phyloP scores from a whole-genome alignment of 2,797 vertebrate species.

The Pangasius djambal region DNA sequence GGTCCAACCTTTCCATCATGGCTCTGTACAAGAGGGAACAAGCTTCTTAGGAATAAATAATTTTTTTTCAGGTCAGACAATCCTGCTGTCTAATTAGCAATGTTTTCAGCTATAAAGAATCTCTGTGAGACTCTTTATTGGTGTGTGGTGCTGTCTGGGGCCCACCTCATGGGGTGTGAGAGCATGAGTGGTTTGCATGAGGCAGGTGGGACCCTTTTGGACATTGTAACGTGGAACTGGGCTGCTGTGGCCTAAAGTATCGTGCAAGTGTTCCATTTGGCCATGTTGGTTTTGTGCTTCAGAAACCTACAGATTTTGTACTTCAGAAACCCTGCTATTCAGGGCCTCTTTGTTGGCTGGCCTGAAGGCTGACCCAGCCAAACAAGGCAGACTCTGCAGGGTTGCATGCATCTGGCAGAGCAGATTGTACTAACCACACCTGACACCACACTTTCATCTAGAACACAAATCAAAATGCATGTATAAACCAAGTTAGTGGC shows the following conservation, averaged over 20 bases:
- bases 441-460: background rate
- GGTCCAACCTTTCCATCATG: too few relatives aligned
- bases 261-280: background rate
- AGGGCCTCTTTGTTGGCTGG: background rate
- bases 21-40: background rate
- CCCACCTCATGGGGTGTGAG: background rate
- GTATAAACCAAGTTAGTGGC: background rate
- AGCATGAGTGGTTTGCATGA: too few relatives aligned
- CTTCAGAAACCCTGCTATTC: background rate
- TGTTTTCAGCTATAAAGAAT: too few relatives aligned
- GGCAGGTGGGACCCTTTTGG: background rate
- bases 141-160: too few relatives aligned
- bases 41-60: too few relatives aligned
- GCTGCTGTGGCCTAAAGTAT: background rate
- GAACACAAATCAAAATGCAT: background rate
- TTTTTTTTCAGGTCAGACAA: too few relatives aligned
- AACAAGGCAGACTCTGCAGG: background rate
- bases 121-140: too few relatives aligned
- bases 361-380: background rate
- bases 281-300: background rate
- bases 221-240: background rate
- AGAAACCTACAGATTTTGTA: background rate
- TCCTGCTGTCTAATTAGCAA: too few relatives aligned
- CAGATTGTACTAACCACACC: background rate
- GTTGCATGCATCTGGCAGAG: background rate